Conservation (phyloP, 2,888 invertebrate species). For the Drosophila ezoana region DNA sequence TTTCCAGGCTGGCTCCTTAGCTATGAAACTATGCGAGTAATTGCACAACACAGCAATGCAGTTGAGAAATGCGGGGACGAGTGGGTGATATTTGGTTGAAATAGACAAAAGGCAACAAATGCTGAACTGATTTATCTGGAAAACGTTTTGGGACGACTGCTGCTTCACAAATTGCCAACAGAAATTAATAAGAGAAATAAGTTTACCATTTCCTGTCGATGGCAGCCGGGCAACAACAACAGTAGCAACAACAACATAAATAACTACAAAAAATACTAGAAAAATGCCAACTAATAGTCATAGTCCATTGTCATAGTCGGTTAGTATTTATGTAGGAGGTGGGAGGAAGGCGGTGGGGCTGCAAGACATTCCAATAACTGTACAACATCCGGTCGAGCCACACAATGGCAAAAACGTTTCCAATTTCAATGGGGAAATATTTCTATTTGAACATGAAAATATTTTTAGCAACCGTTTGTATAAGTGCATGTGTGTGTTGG, state of each 20-base stretch:
- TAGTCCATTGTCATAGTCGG: slow-evolving; percentile 61
- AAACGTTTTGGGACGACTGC: slow-evolving; percentile 15
- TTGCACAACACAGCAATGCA: slow-evolving; percentile 17
- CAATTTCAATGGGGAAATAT: slow-evolving; percentile 76
- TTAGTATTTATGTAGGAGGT: neutral
- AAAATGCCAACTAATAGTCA: slow-evolving; percentile 67
- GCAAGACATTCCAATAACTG: slow-evolving; percentile 76
- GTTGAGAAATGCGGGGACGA: neutral
- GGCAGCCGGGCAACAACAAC: slow-evolving; percentile 21
- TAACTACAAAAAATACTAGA: slow-evolving; percentile 38
- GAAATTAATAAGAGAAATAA: slow-evolving; percentile 74
- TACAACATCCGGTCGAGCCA: slow-evolving; percentile 70
- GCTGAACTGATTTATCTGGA: slow-evolving; percentile 53
- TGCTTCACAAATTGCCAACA: slow-evolving; percentile 59
- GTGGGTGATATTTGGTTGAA: neutral
- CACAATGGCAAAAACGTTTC: slow-evolving; percentile 74
- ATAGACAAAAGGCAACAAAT: slow-evolving; percentile 17
- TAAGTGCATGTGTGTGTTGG: slow-evolving; percentile 11
- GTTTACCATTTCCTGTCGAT: slow-evolving; percentile 70
- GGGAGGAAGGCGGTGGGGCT: neutral
- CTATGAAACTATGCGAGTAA: slow-evolving; percentile 29
- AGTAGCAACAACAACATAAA: slow-evolving; percentile 10
- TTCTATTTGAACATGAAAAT: slow-evolving; percentile 77
- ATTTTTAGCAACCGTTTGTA: slow-evolving; percentile 64
- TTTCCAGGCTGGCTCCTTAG: slow-evolving; percentile 18